Evolutionary conservation across 2,888 invertebrate genomes (phyloP).

Genomic region (Drosophila greeni): DNA sequence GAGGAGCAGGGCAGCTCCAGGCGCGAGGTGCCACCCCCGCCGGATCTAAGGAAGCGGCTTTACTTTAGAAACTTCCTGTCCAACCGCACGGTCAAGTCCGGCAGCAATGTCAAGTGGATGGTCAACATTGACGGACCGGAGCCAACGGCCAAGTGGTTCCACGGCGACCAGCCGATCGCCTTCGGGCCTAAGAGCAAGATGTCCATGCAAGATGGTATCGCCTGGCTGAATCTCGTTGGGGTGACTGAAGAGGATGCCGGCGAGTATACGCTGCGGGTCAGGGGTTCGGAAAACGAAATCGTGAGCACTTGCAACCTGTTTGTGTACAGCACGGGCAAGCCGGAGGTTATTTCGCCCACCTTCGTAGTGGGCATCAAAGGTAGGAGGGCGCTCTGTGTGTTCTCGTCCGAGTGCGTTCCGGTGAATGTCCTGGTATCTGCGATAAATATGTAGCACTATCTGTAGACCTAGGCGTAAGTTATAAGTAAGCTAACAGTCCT

Average conservation of each 20-base stretch:
- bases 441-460: constrained; percentile 28
- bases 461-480: constrained; percentile 2
- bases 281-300: constrained; percentile 86
- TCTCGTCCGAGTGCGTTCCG: constrained; percentile 36
- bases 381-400: constrained; percentile 71
- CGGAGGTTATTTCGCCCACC: constrained; percentile 84
- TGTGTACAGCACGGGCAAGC: constrained; percentile 76
- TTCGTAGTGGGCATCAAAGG: constrained; percentile 88
- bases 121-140: constrained; percentile 88
- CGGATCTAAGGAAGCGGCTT: constrained; percentile 79
- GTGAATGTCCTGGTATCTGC: constrained; percentile 44
- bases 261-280: constrained; percentile 87
- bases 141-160: constrained; percentile 85
- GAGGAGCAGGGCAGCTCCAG: constrained; percentile 68
- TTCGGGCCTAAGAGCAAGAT: constrained; percentile 82
- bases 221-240: constrained; percentile 86
- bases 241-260: constrained; percentile 86
- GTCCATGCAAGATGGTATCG: constrained; percentile 84
- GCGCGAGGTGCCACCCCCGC: constrained; percentile 76
- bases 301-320: constrained; percentile 84
- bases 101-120: constrained; percentile 87
- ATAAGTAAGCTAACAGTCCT: constrained; percentile 23
- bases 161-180: constrained; percentile 82
- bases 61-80: constrained; percentile 87
- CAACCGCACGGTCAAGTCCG: constrained; percentile 86